These are phyloP conservation scores for Mus spicilegus DNA, from an alignment of 2,113 vertebrate species.

Conservation along the genomic window DNA sequence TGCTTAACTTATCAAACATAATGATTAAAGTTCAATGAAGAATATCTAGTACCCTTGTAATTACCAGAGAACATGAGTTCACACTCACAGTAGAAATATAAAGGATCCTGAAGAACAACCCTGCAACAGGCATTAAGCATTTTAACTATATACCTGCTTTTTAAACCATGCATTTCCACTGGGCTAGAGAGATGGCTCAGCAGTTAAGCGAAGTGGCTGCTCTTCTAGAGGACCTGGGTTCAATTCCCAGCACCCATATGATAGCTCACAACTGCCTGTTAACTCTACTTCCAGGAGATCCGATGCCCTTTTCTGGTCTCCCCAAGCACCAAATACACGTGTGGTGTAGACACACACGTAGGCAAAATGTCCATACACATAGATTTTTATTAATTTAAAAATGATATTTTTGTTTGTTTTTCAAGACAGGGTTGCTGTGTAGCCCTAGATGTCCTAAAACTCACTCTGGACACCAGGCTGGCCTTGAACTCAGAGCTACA, in stretches of 20 bases:
- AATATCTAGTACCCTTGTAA: neutral
- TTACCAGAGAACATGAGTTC: slow-evolving; percentile 25
- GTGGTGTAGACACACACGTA: neutral
- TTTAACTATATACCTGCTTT: slow-evolving; percentile 32
- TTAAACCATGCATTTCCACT: slow-evolving; percentile 5
- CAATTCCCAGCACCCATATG: neutral
- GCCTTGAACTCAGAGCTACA: too few species aligned
- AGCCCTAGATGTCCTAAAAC: too few species aligned
- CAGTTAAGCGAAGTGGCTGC: neutral
- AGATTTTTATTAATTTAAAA: too few species aligned
- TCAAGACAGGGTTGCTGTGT: too few species aligned
- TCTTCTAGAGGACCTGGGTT: neutral
- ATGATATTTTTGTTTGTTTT: too few species aligned
- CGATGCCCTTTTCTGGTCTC: neutral
- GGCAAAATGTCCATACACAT: neutral
- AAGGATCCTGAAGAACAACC: neutral
- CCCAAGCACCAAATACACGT: neutral
- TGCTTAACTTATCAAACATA: slow-evolving; percentile 7
- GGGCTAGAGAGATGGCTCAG: neutral
- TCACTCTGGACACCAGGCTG: too few species aligned
- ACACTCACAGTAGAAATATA: slow-evolving; percentile 47
- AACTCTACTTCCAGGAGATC: neutral
- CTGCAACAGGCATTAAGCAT: neutral
- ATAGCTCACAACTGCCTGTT: neutral
- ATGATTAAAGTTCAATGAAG: slow-evolving; percentile 50